Evolutionary conservation across 2,797 vertebrate genomes (phyloP), one percentile per base, ranked within the genome.

Genomic region (Microchirus variegatus): DNA sequence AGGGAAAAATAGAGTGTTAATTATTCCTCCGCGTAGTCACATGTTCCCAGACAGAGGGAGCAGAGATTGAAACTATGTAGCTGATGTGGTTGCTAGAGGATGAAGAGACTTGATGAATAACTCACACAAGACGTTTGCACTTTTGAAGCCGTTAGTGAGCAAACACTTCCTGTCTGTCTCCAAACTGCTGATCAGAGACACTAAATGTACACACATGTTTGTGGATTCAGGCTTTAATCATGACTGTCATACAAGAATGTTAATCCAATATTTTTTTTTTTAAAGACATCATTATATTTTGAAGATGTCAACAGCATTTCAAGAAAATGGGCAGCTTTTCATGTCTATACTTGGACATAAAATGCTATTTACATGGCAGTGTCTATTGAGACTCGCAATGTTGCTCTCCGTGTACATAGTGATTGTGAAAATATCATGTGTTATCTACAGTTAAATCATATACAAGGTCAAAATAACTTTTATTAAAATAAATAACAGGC

Each of bases 121-220:
- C 5, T 44, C 11, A 62, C 17, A n/a, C 17, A 45, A 6, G 44
- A 54, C 31, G 38, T 37, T 65, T 65, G n/a, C 77, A 67, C 77
- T 78, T 22, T 64, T 63, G 14, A 53, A 77, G 38, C 11, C 36
- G 42, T 43, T 43, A 70, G 41, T 49, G 42, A 53, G 9, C 8
- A 18, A 9, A 55, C 63, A 26, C 61, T 76, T 68, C 69, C 77
- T 57, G 49, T 45, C 22, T 45, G 42, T 45, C 49, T 53, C 14
- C 38, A 40, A 48, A 46, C 58, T 51, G 36, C 19, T 58, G 45
- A 66, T 73, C 65, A 59, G 1, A 17, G 2, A 9, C 35, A n/a
- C 19, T 57, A 31, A 55, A 26, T 22, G 53, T 43, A 35, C 42
- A 10, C 45, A 17, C 59, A 56, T 64, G 19, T 61, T 55, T 17